These are phyloP conservation scores for Marisa cornuarietis DNA, from an alignment of 1,140 invertebrate genomes.

Conservation along the genomic window DNA sequence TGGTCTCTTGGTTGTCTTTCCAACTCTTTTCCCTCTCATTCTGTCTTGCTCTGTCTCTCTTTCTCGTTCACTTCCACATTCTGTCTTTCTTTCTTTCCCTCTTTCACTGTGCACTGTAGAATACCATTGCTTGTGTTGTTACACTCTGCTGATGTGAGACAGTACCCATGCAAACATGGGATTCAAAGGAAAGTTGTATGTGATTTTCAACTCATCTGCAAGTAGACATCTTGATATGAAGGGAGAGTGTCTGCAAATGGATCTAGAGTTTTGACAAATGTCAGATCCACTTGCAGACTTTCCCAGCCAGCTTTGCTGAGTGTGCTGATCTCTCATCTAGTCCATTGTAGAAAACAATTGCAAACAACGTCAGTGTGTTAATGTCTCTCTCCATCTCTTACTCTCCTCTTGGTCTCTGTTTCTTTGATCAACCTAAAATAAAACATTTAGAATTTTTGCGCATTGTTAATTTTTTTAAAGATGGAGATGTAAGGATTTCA, in stretches of 20 bases:
- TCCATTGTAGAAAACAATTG: too few relatives aligned
- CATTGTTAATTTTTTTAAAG: background rate
- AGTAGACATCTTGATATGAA: background rate
- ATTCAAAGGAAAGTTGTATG: background rate
- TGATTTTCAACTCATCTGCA: background rate
- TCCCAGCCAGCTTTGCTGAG: too few relatives aligned
- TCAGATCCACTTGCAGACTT: too few relatives aligned
- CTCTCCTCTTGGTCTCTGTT: slow-evolving; percentile 23
- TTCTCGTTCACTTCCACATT: background rate
- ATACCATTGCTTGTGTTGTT: slow-evolving; percentile 6
- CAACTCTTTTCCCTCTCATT: slow-evolving; percentile 8
- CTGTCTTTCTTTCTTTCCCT: slow-evolving; percentile 7
- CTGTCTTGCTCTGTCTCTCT: slow-evolving; percentile 7
- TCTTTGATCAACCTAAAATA: slow-evolving; percentile 28
- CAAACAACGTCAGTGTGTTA: background rate
- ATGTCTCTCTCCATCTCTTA: slow-evolving; percentile 16
- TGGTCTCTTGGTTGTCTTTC: background rate
- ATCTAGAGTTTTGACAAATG: too few relatives aligned
- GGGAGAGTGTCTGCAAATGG: background rate
- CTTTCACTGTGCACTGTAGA: slow-evolving; percentile 10
- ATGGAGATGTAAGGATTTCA: background rate
- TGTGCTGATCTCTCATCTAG: too few relatives aligned
- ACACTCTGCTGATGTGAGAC: slow-evolving; percentile 14
- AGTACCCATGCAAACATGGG: slow-evolving; percentile 12
- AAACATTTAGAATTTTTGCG: slow-evolving; percentile 27